Evolutionary conservation across 2,888 invertebrate genomes (phyloP).

Genomic region (Morinoia aosen): DNA sequence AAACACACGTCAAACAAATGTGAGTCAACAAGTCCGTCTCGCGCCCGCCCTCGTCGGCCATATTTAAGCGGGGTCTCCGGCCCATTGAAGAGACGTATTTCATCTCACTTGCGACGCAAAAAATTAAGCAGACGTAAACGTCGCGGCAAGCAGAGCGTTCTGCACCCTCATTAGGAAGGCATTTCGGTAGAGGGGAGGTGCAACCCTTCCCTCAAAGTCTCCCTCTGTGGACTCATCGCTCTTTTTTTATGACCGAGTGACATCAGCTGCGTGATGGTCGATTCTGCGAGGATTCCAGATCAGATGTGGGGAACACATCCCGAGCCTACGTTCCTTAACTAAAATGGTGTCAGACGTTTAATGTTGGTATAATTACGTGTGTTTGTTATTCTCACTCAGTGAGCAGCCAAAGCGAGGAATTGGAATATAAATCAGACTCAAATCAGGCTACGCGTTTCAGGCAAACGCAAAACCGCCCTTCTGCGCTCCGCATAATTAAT

Average conservation of each 20-base stretch:
- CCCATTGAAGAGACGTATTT: conserved; percentile 28
- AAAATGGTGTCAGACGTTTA: neutral
- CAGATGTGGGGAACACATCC: neutral
- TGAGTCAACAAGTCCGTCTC: conserved; percentile 37
- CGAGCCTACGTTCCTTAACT: neutral
- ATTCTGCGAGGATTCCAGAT: neutral
- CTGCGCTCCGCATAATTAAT: too few relatives aligned
- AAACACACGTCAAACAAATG: conserved; percentile 12
- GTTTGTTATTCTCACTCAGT: too few relatives aligned
- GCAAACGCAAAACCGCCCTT: too few relatives aligned
- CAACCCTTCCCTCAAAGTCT: neutral
- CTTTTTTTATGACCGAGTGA: neutral
- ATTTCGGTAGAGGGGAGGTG: neutral
- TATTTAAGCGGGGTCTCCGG: conserved; percentile 42
- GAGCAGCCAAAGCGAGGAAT: too few relatives aligned
- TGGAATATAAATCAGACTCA: too few relatives aligned
- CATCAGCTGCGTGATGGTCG: neutral
- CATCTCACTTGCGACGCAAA: conserved; percentile 24
- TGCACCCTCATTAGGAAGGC: conserved; percentile 5
- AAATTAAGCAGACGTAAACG: conserved; percentile 30
- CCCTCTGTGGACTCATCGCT: neutral
- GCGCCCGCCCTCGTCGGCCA: neutral
- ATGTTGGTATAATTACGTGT: neutral
- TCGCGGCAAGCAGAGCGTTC: conserved; percentile 8
- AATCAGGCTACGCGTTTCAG: too few relatives aligned